Percentiles rank a stretch among this genome's conserved stretches.
Conservation (phyloP, 2,888 invertebrate genomes). For the Polyommatus iphigenia region DNA sequence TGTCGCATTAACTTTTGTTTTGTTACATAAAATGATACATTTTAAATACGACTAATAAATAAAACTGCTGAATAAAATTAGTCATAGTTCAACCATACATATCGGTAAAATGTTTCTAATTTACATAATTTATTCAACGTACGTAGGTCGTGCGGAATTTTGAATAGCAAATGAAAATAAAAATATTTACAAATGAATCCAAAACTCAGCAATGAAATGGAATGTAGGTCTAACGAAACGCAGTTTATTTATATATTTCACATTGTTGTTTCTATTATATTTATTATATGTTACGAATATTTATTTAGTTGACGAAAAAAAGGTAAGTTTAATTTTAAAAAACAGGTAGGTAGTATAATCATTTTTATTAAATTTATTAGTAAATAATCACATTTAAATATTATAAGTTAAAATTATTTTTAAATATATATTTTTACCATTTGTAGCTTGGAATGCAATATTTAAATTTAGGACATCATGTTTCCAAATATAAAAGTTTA, state of each 20-base stretch:
- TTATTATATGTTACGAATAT: constrained; percentile 71
- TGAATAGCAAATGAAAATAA: constrained; percentile 11
- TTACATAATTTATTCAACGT: constrained; percentile 5
- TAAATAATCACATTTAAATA: too few species aligned
- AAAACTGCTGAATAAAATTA: background rate
- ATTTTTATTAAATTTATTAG: background rate
- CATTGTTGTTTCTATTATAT: constrained; percentile 71
- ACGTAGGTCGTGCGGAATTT: background rate
- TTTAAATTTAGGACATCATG: constrained; percentile 59
- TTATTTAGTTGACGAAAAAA: constrained; percentile 71
- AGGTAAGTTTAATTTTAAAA: constrained; percentile 49
- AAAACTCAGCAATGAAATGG: constrained; percentile 69
- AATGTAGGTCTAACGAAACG: constrained; percentile 65
- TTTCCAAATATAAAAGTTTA: constrained; percentile 60
- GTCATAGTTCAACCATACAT: background rate
- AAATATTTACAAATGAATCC: constrained; percentile 58
- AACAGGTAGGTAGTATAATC: background rate
- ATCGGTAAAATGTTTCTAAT: constrained; percentile 20
- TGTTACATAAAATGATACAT: background rate
- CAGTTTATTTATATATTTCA: constrained; percentile 69
- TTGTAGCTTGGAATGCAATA: constrained; percentile 41
- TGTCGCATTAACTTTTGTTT: constrained; percentile 2
- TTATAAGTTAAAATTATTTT: background rate
- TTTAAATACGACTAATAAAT: background rate
- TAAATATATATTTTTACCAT: background rate